Conservation (phyloP, 2,113 vertebrate genomes). For the Egretta garzetta region DNA sequence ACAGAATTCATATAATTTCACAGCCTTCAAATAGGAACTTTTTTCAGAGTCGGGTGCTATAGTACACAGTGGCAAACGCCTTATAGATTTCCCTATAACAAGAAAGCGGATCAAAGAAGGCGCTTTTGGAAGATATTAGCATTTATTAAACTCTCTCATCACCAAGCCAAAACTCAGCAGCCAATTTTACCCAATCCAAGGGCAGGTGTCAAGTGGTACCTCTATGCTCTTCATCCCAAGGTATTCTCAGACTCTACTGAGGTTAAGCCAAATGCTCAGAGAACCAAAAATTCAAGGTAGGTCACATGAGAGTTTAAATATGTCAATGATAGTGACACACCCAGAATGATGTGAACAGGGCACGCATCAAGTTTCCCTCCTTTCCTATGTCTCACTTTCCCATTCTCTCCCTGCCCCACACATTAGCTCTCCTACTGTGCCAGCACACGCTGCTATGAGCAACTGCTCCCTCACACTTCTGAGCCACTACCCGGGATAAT, state of each 20-base stretch:
- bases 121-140: neutral
- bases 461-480: neutral
- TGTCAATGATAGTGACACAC: neutral
- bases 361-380: neutral
- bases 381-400: neutral
- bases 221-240: neutral
- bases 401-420: neutral
- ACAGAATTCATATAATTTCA: neutral
- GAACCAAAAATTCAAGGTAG: neutral
- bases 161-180: neutral
- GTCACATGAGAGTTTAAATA: neutral
- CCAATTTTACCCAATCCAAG: neutral
- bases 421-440: neutral
- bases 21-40: neutral
- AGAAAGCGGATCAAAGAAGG: neutral
- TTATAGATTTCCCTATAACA: neutral
- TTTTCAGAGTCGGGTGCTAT: neutral
- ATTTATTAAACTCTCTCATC: neutral
- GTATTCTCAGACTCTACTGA: neutral
- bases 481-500: accelerated
- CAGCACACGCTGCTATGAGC: neutral
- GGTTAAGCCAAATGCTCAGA: neutral
- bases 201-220: neutral
- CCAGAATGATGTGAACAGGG: neutral
- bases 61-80: neutral